Conservation (phyloP, 2,797 vertebrate species). For the Myotis vivesi region DNA sequence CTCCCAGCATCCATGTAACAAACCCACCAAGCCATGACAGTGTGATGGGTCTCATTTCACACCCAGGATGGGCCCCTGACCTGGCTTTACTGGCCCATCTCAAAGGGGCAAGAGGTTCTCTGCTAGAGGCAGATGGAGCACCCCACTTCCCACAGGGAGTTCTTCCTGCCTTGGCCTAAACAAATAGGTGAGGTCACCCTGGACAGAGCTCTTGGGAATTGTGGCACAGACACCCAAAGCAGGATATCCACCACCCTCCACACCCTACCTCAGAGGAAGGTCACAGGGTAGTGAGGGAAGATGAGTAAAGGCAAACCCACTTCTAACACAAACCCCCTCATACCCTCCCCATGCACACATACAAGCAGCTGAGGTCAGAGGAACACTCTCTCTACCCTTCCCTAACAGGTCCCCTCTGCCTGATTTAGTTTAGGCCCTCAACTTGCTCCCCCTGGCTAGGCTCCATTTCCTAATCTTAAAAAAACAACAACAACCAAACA, state of each 20-base stretch:
- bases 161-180: neutral
- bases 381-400: neutral
- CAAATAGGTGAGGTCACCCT: neutral
- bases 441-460: neutral
- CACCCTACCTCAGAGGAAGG: neutral
- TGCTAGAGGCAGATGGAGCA: neutral
- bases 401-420: neutral
- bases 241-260: neutral
- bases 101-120: neutral
- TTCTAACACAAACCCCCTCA: neutral
- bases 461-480: neutral
- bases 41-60: neutral
- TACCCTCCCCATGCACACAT: neutral
- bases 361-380: neutral
- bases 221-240: neutral
- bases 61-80: neutral
- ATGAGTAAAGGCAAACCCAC: neutral
- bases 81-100: neutral
- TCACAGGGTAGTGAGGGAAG: neutral
- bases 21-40: neutral
- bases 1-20: neutral
- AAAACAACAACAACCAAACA: too few species aligned
- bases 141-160: neutral
- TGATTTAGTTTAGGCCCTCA: neutral
- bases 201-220: neutral